phyloP scores from a whole-genome alignment of 2,888 invertebrate species.

The Eristalis arbustorum region DNA sequence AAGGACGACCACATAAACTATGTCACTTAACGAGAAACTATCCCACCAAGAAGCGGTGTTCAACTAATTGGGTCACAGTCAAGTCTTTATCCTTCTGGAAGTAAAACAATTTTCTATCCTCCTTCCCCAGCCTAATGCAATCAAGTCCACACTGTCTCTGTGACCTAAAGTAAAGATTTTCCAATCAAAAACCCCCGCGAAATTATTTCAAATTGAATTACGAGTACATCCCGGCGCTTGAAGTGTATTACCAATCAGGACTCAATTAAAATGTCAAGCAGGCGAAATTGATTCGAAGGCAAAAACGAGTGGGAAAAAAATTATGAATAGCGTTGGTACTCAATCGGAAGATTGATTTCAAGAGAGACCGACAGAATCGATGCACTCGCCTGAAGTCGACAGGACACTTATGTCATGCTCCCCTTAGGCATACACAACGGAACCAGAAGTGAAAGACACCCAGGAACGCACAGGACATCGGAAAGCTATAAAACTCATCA shows the following conservation, averaged over 20 bases:
- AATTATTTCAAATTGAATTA: slow-evolving; percentile 50
- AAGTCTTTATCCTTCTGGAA: not conserved
- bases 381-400: slow-evolving; percentile 40
- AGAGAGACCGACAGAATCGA: slow-evolving; percentile 16
- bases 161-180: slow-evolving; percentile 35
- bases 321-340: slow-evolving; percentile 32
- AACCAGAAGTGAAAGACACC: slow-evolving; percentile 1
- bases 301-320: slow-evolving; percentile 2
- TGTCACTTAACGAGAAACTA: slow-evolving; percentile 3
- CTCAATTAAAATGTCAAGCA: slow-evolving; percentile 61
- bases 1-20: slow-evolving; percentile 6
- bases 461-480: not conserved
- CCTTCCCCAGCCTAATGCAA: slow-evolving; percentile 6
- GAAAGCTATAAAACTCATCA: not conserved
- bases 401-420: slow-evolving; percentile 37
- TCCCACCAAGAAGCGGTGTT: not conserved
- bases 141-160: not conserved
- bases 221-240: slow-evolving; percentile 1
- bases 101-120: slow-evolving; percentile 28
- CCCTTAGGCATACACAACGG: not conserved
- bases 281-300: slow-evolving; percentile 23
- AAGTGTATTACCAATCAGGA: slow-evolving; percentile 61
- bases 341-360: slow-evolving; percentile 59
- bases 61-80: slow-evolving; percentile 38
- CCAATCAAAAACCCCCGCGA: slow-evolving; percentile 24